Conservation (phyloP, 2,113 vertebrate genomes). For the Fukomys damarensis region DNA sequence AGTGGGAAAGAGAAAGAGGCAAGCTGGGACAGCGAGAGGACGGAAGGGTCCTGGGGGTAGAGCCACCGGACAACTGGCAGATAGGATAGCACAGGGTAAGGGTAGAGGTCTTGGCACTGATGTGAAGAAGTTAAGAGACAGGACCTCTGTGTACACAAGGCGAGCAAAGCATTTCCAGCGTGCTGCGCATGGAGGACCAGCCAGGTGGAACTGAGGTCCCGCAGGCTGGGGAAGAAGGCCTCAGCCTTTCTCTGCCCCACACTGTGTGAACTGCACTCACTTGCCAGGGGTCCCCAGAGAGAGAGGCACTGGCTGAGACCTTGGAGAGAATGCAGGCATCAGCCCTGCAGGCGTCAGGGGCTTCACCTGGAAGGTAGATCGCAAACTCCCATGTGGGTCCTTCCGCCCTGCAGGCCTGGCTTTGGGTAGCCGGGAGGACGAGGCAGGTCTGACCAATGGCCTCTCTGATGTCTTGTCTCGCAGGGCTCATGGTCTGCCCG, state of each 20-base stretch:
- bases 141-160: neutral
- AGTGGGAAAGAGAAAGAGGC: neutral
- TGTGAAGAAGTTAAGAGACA: neutral
- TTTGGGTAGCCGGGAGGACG: neutral
- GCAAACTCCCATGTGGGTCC: neutral
- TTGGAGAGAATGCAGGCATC: neutral
- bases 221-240: neutral
- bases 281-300: neutral
- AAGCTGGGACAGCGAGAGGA: neutral
- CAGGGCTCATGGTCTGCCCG: slow-evolving; percentile 50
- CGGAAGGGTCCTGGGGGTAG: neutral
- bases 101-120: neutral
- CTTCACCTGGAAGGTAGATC: neutral
- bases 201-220: neutral
- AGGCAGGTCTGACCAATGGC: neutral
- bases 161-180: neutral
- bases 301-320: neutral
- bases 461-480: slow-evolving; percentile 26
- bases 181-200: neutral
- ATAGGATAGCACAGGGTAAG: neutral
- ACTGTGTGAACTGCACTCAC: neutral
- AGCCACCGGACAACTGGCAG: neutral
- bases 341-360: neutral
- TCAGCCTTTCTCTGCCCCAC: neutral
- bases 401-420: neutral